Conservation (phyloP, 2,797 vertebrate species). For the Vultur gryphus region DNA sequence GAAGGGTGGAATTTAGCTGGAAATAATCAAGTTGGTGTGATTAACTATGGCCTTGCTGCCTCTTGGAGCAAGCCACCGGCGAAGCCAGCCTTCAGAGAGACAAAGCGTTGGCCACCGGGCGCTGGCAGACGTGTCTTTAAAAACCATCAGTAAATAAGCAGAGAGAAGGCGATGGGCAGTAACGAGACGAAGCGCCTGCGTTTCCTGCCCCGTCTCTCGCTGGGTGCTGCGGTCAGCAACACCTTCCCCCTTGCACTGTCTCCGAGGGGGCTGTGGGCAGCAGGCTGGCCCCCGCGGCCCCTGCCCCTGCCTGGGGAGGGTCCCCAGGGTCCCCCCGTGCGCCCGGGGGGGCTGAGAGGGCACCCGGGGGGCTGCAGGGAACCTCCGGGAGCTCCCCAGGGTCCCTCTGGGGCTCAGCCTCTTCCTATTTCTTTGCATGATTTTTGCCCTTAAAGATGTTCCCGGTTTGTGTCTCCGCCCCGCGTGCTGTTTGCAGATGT, state of each 20-base stretch:
- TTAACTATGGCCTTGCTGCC: background rate
- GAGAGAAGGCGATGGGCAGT: fast-evolving
- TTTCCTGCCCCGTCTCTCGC: background rate
- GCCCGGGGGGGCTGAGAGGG: background rate
- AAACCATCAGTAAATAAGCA: fast-evolving
- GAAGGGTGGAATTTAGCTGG: slow-evolving; percentile 5
- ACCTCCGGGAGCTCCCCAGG: background rate
- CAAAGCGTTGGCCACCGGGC: fast-evolving
- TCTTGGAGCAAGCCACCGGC: background rate
- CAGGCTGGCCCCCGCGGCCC: fast-evolving
- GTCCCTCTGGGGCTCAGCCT: background rate
- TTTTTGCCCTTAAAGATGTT: background rate
- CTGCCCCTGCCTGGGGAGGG: background rate
- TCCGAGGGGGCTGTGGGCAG: background rate
- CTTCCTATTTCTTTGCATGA: background rate
- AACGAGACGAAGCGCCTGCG: fast-evolving
- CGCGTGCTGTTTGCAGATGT: background rate
- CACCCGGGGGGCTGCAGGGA: background rate
- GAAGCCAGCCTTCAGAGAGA: background rate
- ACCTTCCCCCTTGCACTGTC: background rate
- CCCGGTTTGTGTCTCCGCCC: background rate
- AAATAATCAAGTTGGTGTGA: background rate
- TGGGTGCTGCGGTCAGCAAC: background rate
- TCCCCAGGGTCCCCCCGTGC: background rate
- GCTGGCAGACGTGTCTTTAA: background rate